A percentile compares a stretch with the other conserved stretches of the same genome.
Evolutionary conservation across 2,797 vertebrate genomes (phyloP).

Genomic region (Tachyglossus aculeatus): DNA sequence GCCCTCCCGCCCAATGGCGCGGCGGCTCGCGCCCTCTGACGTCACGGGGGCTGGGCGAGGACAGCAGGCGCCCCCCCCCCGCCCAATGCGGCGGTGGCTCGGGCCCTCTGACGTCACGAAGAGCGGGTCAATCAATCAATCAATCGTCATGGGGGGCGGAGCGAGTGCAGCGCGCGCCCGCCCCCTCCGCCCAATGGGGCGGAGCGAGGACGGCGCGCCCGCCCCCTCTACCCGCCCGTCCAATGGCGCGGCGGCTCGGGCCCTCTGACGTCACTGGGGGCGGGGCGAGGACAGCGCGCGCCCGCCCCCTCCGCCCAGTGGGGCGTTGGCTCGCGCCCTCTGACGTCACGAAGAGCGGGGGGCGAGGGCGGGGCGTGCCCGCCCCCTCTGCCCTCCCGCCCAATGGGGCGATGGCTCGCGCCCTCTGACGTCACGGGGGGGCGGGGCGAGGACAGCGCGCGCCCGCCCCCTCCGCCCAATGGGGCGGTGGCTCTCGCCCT

Average conservation of each 20-base stretch:
- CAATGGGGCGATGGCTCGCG: too few species aligned
- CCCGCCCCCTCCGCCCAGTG: neutral
- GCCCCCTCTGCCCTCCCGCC: neutral
- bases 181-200: too few species aligned
- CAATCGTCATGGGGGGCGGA: too few species aligned
- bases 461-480: neutral
- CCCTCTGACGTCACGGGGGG: too few species aligned
- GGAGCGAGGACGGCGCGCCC: neutral
- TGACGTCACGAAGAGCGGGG: too few species aligned
- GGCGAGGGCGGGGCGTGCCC: neutral
- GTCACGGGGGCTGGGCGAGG: neutral
- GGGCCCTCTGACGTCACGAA: too few species aligned
- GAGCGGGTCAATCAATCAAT: neutral
- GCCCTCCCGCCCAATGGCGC: too few species aligned
- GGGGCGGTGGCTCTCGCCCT: neutral
- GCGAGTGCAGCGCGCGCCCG: too few species aligned
- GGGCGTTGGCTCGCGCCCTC: neutral
- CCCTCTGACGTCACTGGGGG: too few species aligned
- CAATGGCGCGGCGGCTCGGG: too few species aligned
- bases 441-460: neutral
- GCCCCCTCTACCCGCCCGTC: neutral
- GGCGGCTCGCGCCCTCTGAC: too few species aligned
- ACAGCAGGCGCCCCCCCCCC: neutral
- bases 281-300: neutral
- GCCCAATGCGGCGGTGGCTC: neutral